phyloP scores from a whole-genome alignment of 2,888 invertebrate genomes.

The Drosophila rellima region DNA sequence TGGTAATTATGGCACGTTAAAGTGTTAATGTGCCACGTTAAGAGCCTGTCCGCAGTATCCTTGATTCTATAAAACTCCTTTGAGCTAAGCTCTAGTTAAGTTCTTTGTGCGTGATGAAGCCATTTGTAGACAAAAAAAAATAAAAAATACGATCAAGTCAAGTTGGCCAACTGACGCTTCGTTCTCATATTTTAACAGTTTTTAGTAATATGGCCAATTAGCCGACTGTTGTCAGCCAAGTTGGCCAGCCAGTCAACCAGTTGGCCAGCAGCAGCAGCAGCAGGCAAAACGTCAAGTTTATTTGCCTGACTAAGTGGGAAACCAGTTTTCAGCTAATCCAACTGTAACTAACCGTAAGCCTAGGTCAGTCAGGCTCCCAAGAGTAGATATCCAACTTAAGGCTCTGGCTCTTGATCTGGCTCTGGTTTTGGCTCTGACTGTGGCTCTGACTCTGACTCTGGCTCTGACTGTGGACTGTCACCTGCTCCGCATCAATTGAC shows the following conservation, averaged over 20 bases:
- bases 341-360: conserved; percentile 67
- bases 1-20: conserved; percentile 80
- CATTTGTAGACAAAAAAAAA: conserved; percentile 56
- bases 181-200: conserved; percentile 70
- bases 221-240: conserved; percentile 57
- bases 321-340: conserved; percentile 63
- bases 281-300: conserved; percentile 29
- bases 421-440: background rate
- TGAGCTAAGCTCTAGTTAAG: conserved; percentile 35
- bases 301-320: conserved; percentile 47
- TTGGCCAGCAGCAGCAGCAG: conserved; percentile 1
- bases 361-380: conserved; percentile 47
- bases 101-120: conserved; percentile 56
- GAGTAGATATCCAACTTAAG: conserved; percentile 15
- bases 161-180: conserved; percentile 14
- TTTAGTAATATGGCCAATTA: conserved; percentile 71
- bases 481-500: conserved; percentile 71
- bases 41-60: conserved; percentile 37
- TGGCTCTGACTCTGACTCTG: conserved; percentile 9
- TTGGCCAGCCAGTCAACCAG: conserved; percentile 25
- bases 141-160: conserved; percentile 15
- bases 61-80: conserved; percentile 24
- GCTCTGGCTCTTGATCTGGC: background rate
- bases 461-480: conserved; percentile 49
- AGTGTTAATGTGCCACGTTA: conserved; percentile 81